phyloP scores from a whole-genome alignment of 2,113 vertebrate genomes.

The Leptocoma aspasia region DNA sequence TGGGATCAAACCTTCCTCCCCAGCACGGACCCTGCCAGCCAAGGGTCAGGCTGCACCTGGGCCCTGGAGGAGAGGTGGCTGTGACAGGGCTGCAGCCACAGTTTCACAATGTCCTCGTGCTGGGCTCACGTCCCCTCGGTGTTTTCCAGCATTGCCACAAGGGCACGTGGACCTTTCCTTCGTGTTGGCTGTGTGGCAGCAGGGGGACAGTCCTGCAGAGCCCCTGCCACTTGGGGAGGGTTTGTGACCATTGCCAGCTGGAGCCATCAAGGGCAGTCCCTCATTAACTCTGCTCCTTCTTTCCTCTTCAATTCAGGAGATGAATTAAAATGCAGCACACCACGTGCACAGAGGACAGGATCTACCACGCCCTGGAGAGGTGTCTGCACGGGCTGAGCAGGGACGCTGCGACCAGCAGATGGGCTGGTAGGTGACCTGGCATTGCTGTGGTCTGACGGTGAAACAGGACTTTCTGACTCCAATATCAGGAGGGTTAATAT shows the following conservation, averaged over 20 bases:
- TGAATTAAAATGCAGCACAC: slow-evolving; percentile 96
- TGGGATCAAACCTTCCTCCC: not conserved
- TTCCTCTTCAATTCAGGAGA: slow-evolving; percentile 60
- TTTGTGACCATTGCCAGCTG: not conserved
- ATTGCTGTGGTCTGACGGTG: too few species aligned
- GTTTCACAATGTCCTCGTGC: not conserved
- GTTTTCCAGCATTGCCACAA: not conserved
- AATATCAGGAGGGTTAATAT: too few species aligned
- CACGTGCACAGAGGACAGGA: slow-evolving; percentile 96
- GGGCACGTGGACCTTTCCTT: not conserved
- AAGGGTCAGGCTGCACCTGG: not conserved
- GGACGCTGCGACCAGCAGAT: slow-evolving; percentile 76
- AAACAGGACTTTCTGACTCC: too few species aligned
- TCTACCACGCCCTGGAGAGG: slow-evolving; percentile 91
- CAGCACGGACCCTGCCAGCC: not conserved
- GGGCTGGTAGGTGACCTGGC: slow-evolving; percentile 87
- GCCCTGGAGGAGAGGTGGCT: not conserved
- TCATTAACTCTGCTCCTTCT: not conserved
- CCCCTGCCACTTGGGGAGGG: not conserved
- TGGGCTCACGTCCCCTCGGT: not conserved
- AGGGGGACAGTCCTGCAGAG: not conserved
- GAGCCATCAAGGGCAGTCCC: not conserved
- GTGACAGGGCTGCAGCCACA: not conserved
- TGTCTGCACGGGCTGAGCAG: slow-evolving; percentile 88
- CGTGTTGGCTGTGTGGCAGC: not conserved